Evolutionary conservation across 2,797 vertebrate species (phyloP).

Genomic region (Naso thynnoides): DNA sequence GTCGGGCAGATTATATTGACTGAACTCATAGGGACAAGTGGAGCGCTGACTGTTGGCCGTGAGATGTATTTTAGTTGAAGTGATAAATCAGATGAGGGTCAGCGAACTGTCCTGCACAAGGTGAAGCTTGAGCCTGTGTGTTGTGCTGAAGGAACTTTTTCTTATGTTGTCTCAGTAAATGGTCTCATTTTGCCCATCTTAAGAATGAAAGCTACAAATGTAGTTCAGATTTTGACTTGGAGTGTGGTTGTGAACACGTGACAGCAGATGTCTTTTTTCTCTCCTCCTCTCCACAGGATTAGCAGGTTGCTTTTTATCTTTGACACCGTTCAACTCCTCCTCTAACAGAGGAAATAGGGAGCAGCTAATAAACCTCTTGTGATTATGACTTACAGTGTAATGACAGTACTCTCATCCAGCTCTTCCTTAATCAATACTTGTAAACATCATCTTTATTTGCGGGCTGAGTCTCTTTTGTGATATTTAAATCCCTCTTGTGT

Average conservation of each 20-base stretch:
- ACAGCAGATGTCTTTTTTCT: conserved; percentile 41
- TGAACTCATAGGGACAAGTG: not conserved
- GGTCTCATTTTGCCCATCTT: not conserved
- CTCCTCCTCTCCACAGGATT: conserved; percentile 16
- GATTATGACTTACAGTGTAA: conserved; percentile 35
- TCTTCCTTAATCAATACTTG: conserved; percentile 47
- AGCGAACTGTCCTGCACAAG: conserved; percentile 4
- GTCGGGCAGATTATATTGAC: not conserved
- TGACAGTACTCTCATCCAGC: conserved; percentile 39
- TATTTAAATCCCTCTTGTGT: conserved; percentile 58
- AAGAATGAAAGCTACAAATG: conserved; percentile 11
- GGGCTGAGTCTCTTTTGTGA: conserved; percentile 26
- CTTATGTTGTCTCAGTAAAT: not conserved
- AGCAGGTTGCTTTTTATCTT: conserved; percentile 18
- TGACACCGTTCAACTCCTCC: conserved; percentile 1
- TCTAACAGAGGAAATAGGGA: conserved; percentile 8
- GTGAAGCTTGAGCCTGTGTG: conserved; percentile 3
- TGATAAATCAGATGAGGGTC: conserved; percentile 17
- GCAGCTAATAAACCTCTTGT: conserved; percentile 46
- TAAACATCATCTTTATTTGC: conserved; percentile 63
- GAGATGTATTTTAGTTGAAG: conserved; percentile 21
- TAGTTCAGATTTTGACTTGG: not conserved
- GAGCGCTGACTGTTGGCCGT: conserved; percentile 31
- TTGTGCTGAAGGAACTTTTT: conserved; percentile 7
- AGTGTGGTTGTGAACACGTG: conserved; percentile 35